A percentile compares a stretch with the other conserved stretches of the same genome.
Conservation (phyloP, 2,113 vertebrate species). For the Meles meles region DNA sequence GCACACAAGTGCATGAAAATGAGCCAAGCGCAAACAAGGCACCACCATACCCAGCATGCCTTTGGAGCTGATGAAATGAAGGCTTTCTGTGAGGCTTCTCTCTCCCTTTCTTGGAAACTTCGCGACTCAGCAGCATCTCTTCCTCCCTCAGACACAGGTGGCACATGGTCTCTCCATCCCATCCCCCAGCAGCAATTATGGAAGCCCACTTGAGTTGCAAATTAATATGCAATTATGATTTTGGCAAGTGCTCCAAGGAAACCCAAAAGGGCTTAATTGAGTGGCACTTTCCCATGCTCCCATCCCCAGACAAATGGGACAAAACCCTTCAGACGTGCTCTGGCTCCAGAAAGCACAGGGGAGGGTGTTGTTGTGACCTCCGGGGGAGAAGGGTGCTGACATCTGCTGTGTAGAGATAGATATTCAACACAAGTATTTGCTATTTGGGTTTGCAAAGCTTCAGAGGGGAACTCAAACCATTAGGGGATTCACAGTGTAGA, state of each 20-base stretch:
- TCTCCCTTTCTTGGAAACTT: background rate
- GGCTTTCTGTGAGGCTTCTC: background rate
- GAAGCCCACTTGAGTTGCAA: conserved; percentile 61
- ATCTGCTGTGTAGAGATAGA: background rate
- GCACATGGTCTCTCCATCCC: background rate
- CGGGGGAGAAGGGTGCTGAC: background rate
- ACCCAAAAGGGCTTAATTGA: conserved; percentile 73
- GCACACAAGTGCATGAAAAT: background rate
- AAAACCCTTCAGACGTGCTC: background rate
- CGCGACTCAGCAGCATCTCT: background rate
- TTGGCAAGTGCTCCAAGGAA: conserved; percentile 68
- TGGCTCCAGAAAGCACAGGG: background rate
- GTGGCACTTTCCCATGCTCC: conserved; percentile 74
- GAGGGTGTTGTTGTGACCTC: background rate
- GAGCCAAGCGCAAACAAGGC: background rate
- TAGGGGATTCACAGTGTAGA: background rate
- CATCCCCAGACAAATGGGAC: conserved; percentile 58
- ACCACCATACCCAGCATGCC: background rate
- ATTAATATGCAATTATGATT: conserved; percentile 72
- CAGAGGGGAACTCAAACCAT: background rate
- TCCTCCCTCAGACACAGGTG: background rate
- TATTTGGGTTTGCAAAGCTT: background rate
- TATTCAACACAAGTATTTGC: background rate
- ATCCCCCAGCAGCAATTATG: background rate
- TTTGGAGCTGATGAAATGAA: background rate